Evolutionary conservation across 2,888 invertebrate genomes (phyloP).

Genomic region (Neoaliturus tenellus): DNA sequence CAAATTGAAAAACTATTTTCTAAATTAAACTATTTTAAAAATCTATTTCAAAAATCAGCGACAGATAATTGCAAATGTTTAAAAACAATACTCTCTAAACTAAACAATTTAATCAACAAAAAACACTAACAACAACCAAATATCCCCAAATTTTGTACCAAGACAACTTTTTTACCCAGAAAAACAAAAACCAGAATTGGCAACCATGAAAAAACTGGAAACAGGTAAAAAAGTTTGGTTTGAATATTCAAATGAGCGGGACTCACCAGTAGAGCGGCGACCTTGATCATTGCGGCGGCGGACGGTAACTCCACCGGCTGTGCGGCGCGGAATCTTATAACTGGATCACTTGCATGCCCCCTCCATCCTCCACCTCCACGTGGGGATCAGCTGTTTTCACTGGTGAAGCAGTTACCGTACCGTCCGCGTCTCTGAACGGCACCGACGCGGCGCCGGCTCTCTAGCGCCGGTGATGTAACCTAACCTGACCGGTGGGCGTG

Average conservation of each 20-base stretch:
- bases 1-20: too few relatives aligned
- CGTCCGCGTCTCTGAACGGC: neutral
- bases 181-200: too few relatives aligned
- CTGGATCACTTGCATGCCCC: slow-evolving; percentile 35
- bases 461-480: neutral
- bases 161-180: too few relatives aligned
- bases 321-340: slow-evolving; percentile 37
- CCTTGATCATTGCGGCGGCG: slow-evolving; percentile 24
- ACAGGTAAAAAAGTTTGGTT: neutral
- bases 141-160: too few relatives aligned
- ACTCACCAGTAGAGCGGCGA: slow-evolving; percentile 37
- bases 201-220: neutral
- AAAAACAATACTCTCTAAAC: too few relatives aligned
- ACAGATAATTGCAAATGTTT: too few relatives aligned
- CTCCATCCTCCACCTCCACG: neutral
- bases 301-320: slow-evolving; percentile 37
- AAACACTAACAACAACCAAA: too few relatives aligned
- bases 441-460: neutral
- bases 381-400: neutral
- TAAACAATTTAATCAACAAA: too few relatives aligned
- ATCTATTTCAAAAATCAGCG: too few relatives aligned
- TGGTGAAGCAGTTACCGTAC: slow-evolving; percentile 41
- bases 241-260: neutral
- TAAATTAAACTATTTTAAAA: too few relatives aligned
- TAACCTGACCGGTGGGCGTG: neutral